Evolutionary conservation across 1,140 invertebrate genomes (phyloP), one percentile per base, ranked within the genome.

Genomic region (Ceratina calcarata): DNA sequence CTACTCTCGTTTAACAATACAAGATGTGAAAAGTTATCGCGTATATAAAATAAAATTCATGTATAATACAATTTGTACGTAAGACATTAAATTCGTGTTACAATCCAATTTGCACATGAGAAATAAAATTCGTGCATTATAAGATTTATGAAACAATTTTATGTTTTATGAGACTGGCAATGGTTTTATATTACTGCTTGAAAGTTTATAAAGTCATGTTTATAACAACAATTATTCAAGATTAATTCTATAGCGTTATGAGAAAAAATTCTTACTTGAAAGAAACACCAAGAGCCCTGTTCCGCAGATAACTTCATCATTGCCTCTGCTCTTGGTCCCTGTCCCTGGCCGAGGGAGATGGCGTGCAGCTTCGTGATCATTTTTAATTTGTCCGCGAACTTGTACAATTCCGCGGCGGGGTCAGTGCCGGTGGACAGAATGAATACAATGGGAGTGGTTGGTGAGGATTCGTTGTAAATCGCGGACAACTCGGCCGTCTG

Each of bases 281-380:
- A 94, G 77, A 96, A 94, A 0, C 96, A 94, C 96, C 96, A 97
- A 68, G 91, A 92, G 3, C 95, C 95, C 12, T 86, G 90, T 80
- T 95, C 95, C 4, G 93, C 85, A 0, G 94, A 95, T 73, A 94
- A 90, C 22, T 94, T 90, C 1, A 97, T 94, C 93, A 96, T 94
- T 45, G 93, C 90, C 85, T 96, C 93, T 0, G 96, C 96, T 71
- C 94, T 94, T 80, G 90, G 95, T 85, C 94, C 95, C 85, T 96
- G 96, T 18, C 96, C 96, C 91, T 96, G 96, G 22, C 96, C 96
- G 2, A 97, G 90, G 0, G 96, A 96, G 79, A 96, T 94, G 0
- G 95, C 94, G 78, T 94, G 93, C 82, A 96, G 93, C 76, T 94
- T 94, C 58, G 93, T 94, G 0, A 82, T 71, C 89, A 95, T 92